Conservation (phyloP, 64 coral and sea anemone genomes). For the Stichodactyla helianthus region DNA sequence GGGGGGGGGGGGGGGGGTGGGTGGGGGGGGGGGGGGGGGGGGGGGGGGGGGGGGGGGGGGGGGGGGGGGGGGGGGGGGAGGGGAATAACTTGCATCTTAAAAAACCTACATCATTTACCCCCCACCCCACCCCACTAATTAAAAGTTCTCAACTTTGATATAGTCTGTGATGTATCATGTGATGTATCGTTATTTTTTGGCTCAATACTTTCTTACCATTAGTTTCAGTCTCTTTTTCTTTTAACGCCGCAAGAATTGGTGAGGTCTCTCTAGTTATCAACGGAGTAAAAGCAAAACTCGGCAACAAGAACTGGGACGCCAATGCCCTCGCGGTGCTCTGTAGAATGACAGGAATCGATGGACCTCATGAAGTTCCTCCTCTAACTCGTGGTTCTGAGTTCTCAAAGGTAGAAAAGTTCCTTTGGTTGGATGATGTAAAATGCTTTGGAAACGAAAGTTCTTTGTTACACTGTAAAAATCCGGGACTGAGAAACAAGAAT, state of each 20-base stretch:
- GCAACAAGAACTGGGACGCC: not conserved
- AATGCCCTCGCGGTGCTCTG: not conserved
- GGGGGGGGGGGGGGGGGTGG: no score
- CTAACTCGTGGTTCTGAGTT: not conserved
- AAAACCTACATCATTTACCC: no score
- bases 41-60: no score
- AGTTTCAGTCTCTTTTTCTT: not conserved
- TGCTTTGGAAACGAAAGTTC: conserved; percentile 4
- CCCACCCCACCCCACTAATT: no score
- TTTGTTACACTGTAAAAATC: not conserved
- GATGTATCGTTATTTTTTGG: no score
- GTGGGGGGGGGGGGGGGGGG: no score
- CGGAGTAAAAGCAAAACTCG: not conserved
- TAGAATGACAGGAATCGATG: not conserved
- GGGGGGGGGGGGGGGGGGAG: no score
- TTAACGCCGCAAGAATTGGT: not conserved
- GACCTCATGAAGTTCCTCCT: not conserved
- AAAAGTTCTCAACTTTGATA: no score
- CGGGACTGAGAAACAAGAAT: not conserved
- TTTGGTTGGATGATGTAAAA: not conserved
- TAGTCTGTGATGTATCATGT: no score
- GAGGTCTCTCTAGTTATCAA: not conserved
- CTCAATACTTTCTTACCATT: not conserved
- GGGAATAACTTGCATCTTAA: no score
- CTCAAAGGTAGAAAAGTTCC: not conserved